Evolutionary conservation across 1,140 invertebrate genomes (phyloP).

Genomic region (Drosophila quadrilineata): DNA sequence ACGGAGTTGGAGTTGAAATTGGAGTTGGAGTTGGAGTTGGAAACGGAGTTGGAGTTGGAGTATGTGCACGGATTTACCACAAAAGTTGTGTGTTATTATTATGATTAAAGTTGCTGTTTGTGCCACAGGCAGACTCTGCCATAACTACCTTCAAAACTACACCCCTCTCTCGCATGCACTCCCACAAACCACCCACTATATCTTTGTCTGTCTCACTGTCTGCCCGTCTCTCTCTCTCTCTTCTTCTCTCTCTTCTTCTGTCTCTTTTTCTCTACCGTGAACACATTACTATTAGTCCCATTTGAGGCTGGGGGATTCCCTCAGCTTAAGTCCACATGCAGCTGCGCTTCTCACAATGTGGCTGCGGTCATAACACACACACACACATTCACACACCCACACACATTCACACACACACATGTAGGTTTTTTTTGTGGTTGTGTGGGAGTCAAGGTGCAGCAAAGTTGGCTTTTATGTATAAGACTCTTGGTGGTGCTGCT

Average conservation of each 20-base stretch:
- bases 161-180: too few species aligned
- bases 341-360: conserved; percentile 19
- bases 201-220: too few species aligned
- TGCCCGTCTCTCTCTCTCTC: too few species aligned
- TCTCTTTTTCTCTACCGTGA: conserved; percentile 6
- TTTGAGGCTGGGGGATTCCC: conserved; percentile 2
- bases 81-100: conserved; percentile 73
- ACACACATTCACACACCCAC: not conserved
- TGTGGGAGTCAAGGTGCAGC: conserved; percentile 39
- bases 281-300: conserved; percentile 61
- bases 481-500: conserved; percentile 6
- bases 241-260: too few species aligned
- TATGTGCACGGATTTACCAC: conserved; percentile 54
- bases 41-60: too few species aligned
- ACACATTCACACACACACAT: not conserved
- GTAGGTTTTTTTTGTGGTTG: conserved; percentile 31
- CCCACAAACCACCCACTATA: too few species aligned
- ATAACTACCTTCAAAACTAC: too few species aligned
- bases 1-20: too few species aligned
- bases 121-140: conserved; percentile 15
- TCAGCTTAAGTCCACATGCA: conserved; percentile 16
- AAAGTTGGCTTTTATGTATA: conserved; percentile 15
- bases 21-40: too few species aligned
- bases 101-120: conserved; percentile 67
- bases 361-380: conserved; percentile 11